A percentile compares a stretch with the other conserved stretches of the same genome.
These are phyloP conservation scores for Maconellicoccus hirsutus DNA, from an alignment of 1,140 invertebrate genomes.

Conservation along the genomic window DNA sequence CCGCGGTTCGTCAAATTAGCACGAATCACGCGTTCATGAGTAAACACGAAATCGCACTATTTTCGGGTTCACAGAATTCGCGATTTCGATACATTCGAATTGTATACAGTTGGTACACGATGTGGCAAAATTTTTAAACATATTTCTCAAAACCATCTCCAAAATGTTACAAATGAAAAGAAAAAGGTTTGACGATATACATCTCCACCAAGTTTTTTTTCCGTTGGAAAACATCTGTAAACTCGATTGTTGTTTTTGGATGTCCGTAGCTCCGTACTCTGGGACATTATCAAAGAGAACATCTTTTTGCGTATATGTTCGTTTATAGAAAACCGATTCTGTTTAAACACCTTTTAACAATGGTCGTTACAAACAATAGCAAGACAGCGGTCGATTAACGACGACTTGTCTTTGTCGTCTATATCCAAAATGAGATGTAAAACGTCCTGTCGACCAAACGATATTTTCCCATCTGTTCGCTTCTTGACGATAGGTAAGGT, in stretches of 20 bases:
- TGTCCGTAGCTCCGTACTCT: neutral
- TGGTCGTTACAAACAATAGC: neutral
- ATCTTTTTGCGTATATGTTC: neutral
- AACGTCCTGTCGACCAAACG: neutral
- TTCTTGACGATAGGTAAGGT: too few species aligned
- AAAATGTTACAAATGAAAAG: too few species aligned
- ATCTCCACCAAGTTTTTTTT: neutral
- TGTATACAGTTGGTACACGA: too few species aligned
- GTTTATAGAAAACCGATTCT: neutral
- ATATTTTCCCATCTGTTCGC: too few species aligned
- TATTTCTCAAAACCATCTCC: too few species aligned
- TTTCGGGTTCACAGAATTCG: too few species aligned
- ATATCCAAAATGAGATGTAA: slow-evolving; percentile 4
- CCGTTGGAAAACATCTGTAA: neutral
- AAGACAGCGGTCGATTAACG: neutral
- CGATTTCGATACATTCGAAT: too few species aligned
- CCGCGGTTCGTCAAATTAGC: too few species aligned
- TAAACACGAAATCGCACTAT: too few species aligned
- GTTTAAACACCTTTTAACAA: slow-evolving; percentile 5
- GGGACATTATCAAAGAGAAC: neutral
- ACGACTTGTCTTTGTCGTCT: neutral
- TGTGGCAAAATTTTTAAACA: too few species aligned
- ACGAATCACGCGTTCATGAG: too few species aligned
- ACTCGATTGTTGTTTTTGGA: neutral
- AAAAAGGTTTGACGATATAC: too few species aligned